A percentile compares a stretch with the other conserved stretches of the same genome.
These are phyloP conservation scores for Noctuana brunneofusca DNA, from an alignment of 2,888 invertebrate genomes.

Conservation along the genomic window DNA sequence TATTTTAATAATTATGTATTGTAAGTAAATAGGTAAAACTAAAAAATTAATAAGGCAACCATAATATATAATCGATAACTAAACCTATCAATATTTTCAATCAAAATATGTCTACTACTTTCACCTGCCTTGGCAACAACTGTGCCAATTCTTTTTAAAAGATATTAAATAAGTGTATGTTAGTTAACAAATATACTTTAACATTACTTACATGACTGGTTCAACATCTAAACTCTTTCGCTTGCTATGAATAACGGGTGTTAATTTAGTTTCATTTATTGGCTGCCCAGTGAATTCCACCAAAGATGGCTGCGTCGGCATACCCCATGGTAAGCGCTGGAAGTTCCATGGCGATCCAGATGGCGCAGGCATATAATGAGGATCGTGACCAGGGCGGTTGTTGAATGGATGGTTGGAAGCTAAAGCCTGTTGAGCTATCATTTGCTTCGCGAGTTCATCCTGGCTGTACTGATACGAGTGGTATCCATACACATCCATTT, in stretches of 20 bases:
- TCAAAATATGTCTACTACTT: too few species aligned
- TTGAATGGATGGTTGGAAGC: slow-evolving; percentile 55
- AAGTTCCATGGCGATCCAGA: slow-evolving; percentile 79
- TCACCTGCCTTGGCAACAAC: too few species aligned
- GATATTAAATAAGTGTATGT: too few species aligned
- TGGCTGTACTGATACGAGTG: slow-evolving; percentile 62
- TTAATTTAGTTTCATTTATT: slow-evolving; percentile 50
- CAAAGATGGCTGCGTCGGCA: slow-evolving; percentile 67
- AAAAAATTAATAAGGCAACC: too few species aligned
- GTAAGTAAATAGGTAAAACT: too few species aligned
- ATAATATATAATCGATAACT: too few species aligned
- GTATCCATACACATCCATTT: slow-evolving; percentile 72
- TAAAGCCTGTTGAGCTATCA: slow-evolving; percentile 67
- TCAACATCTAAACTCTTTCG: slow-evolving; percentile 72
- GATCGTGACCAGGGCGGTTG: slow-evolving; percentile 48
- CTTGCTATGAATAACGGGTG: slow-evolving; percentile 65
- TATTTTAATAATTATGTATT: too few species aligned
- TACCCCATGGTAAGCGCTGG: slow-evolving; percentile 80
- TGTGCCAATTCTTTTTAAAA: too few species aligned
- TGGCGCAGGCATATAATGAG: slow-evolving; percentile 69
- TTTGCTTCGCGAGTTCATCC: slow-evolving; percentile 69
- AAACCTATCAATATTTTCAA: too few species aligned
- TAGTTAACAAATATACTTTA: too few species aligned
- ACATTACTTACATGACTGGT: slow-evolving; percentile 77
- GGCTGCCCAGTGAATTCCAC: slow-evolving; percentile 75